phyloP scores from a whole-genome alignment of 2,888 invertebrate species.

The Drosophila melanocephala region DNA sequence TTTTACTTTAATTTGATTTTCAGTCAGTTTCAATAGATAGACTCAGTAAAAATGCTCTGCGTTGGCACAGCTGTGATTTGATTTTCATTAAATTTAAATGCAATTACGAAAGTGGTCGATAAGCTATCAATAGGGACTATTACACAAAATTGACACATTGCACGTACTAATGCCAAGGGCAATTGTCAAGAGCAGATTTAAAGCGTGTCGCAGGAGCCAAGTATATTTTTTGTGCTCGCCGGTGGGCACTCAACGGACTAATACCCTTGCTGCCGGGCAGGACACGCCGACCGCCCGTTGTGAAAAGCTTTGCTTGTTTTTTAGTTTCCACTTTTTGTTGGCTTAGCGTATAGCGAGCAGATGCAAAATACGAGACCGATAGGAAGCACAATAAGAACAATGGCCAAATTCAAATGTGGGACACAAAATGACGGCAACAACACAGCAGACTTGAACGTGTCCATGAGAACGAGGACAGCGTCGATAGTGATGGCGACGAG shows the following conservation, averaged over 20 bases:
- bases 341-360: constrained; percentile 8
- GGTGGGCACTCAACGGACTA: constrained; percentile 25
- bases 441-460: constrained; percentile 21
- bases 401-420: constrained; percentile 37
- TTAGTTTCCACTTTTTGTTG: constrained; percentile 15
- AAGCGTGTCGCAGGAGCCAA: constrained; percentile 20
- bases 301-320: constrained; percentile 38
- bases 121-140: constrained; percentile 25
- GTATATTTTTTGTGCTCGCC: constrained; percentile 5
- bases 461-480: constrained; percentile 15
- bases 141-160: constrained; percentile 42
- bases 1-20: background rate
- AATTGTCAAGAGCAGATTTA: constrained; percentile 49
- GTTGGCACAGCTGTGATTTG: constrained; percentile 34
- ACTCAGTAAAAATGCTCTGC: constrained; percentile 5
- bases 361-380: constrained; percentile 25
- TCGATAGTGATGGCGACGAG: constrained; percentile 38
- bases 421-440: constrained; percentile 38
- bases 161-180: constrained; percentile 8
- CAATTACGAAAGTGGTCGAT: constrained; percentile 42
- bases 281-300: constrained; percentile 36
- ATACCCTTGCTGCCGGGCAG: constrained; percentile 20
- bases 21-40: background rate
- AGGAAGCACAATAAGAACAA: constrained; percentile 45
- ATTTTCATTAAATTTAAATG: constrained; percentile 54